Percentiles rank a stretch among this genome's conserved stretches.
These are phyloP conservation scores for Miniopterus natalensis DNA, from an alignment of 2,113 vertebrate genomes.

Conservation along the genomic window DNA sequence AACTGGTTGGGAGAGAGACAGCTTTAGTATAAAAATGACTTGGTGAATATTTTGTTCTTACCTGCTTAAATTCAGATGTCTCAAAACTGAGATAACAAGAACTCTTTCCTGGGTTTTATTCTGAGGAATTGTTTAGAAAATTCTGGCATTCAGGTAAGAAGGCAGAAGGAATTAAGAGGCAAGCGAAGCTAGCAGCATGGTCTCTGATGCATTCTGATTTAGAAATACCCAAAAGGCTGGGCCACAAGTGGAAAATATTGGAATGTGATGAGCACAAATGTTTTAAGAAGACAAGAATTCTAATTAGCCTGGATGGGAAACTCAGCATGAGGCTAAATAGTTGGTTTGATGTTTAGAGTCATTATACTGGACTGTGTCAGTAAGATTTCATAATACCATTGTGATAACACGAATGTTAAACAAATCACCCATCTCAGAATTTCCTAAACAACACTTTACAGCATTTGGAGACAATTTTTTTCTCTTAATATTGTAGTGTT, in stretches of 20 bases:
- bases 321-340: conserved; percentile 79
- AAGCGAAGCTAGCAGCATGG: conserved; percentile 40
- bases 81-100: conserved; percentile 65
- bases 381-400: conserved; percentile 81
- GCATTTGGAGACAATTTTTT: conserved; percentile 70
- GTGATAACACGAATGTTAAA: conserved; percentile 84
- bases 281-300: conserved; percentile 84
- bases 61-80: conserved; percentile 46
- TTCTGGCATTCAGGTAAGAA: conserved; percentile 74
- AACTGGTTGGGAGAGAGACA: background rate
- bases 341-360: conserved; percentile 83
- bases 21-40: background rate
- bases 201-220: conserved; percentile 61
- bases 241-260: conserved; percentile 88
- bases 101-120: conserved; percentile 68
- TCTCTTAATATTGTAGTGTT: conserved; percentile 77
- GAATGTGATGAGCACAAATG: conserved; percentile 80
- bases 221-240: conserved; percentile 81
- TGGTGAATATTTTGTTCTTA: background rate
- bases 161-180: conserved; percentile 37
- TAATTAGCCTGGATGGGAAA: conserved; percentile 88
- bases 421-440: conserved; percentile 81
- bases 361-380: conserved; percentile 79
- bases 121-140: conserved; percentile 58
- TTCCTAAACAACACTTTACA: conserved; percentile 76